phyloP scores from a whole-genome alignment of 2,113 vertebrate genomes.

The Chiloscyllium plagiosum region DNA sequence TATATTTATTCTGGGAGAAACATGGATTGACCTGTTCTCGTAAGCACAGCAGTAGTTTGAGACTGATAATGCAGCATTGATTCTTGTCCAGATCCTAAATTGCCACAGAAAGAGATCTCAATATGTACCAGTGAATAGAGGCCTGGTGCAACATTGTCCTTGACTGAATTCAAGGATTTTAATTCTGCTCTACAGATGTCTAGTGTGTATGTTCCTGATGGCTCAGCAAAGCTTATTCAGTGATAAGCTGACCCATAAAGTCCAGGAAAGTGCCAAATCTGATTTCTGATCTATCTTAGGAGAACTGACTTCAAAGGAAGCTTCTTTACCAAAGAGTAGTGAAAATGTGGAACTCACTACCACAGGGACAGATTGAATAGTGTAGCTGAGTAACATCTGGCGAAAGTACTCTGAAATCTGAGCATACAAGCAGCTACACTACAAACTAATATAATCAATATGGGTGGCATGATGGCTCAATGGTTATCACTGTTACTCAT shows the following conservation, averaged over 20 bases:
- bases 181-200: not conserved
- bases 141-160: not conserved
- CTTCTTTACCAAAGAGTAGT: not conserved
- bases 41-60: not conserved
- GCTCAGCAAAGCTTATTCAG: not conserved
- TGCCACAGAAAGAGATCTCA: not conserved
- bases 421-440: too few species aligned
- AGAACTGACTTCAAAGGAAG: not conserved
- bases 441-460: too few species aligned
- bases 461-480: too few species aligned
- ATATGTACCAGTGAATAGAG: not conserved
- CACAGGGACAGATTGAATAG: not conserved
- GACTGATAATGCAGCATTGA: not conserved
- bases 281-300: not conserved
- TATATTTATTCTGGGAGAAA: not conserved
- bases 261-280: not conserved
- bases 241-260: not conserved
- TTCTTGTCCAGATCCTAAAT: not conserved
- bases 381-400: too few species aligned
- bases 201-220: not conserved
- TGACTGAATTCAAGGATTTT: not conserved
- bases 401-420: too few species aligned
- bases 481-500: too few species aligned
- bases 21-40: not conserved
- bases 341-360: not conserved